Evolutionary conservation across 2,113 vertebrate species (phyloP).

Genomic region (Pluvialis apricaria): DNA sequence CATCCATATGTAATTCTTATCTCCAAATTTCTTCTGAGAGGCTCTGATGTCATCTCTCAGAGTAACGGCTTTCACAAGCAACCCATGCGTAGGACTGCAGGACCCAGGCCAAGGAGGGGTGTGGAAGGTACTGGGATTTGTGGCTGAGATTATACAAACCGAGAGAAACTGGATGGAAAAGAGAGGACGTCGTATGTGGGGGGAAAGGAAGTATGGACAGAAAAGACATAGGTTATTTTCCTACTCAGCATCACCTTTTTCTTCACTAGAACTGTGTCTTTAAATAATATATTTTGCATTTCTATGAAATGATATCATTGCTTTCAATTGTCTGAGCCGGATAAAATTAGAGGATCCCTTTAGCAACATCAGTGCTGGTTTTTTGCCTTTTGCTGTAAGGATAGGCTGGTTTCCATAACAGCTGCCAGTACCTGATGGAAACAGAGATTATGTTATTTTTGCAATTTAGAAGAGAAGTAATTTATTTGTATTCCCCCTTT

Average conservation of each 20-base stretch:
- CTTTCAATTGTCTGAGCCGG: neutral
- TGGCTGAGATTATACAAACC: neutral
- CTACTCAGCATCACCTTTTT: neutral
- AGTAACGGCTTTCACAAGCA: neutral
- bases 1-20: neutral
- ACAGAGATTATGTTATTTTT: neutral
- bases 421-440: neutral
- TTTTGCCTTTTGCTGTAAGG: neutral
- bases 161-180: neutral
- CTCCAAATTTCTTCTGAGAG: neutral
- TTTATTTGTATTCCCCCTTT: constrained; percentile 4
- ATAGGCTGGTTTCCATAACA: neutral
- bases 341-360: neutral
- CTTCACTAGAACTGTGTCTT: neutral
- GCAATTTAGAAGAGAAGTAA: constrained; percentile 1
- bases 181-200: neutral
- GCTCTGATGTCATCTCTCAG: neutral
- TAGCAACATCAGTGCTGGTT: neutral
- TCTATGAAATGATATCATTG: neutral
- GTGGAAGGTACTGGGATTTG: neutral
- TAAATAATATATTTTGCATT: neutral
- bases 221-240: neutral
- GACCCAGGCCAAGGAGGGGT: neutral
- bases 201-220: neutral
- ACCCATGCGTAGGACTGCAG: accelerated